Evolutionary conservation across 1,140 invertebrate genomes (phyloP), one percentile per base, ranked within the genome.

Genomic region (Drosophila seguyi): DNA sequence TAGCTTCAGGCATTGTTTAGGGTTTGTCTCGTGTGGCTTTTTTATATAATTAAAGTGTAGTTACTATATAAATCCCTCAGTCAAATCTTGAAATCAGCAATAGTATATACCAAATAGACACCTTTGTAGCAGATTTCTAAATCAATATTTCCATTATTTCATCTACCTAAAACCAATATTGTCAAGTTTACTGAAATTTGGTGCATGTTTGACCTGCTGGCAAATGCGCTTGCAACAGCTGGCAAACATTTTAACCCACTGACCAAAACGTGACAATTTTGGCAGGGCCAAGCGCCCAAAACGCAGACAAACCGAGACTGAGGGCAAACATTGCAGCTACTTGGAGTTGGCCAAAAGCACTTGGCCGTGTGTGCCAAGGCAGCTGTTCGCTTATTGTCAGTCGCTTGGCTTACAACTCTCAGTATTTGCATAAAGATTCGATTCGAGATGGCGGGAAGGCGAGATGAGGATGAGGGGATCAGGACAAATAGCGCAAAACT

Each of bases 211-310:
- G 29, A 20, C n/a, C 29, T 62, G 59, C 25, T 56, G 67, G 18
- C 31, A 47, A 47, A 22, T 29, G 67, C 34, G 68, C 39, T 47
- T 0, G 63, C 57, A 39, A 36, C 63, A 67, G 45, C 63, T 71
- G 68, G 63, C 42, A 57, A 71, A 57, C 41, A 53, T 31, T 55
- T 47, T 38, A 67, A 14, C 22, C 66, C 38, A 59, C 45, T 68
- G 67, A 69, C 68, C 68, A 39, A 73, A 52, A 60, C 69, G 55
- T 73, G 69, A 73, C 69, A 72, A 60, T 60, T 72, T 72, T 60
- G 68, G 38, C 31, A 55, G 59, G 53, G 56, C n/a, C 27, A 50
- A 29, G 27, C 38, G n/a, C 29, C 18, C 29, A 73, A 34, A 59
- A 20, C 13, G 31, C 44, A 38, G 44, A 20, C 58, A 41, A 48